Evolutionary conservation across 1,140 invertebrate species (phyloP).

Genomic region (Drosophila cardini): DNA sequence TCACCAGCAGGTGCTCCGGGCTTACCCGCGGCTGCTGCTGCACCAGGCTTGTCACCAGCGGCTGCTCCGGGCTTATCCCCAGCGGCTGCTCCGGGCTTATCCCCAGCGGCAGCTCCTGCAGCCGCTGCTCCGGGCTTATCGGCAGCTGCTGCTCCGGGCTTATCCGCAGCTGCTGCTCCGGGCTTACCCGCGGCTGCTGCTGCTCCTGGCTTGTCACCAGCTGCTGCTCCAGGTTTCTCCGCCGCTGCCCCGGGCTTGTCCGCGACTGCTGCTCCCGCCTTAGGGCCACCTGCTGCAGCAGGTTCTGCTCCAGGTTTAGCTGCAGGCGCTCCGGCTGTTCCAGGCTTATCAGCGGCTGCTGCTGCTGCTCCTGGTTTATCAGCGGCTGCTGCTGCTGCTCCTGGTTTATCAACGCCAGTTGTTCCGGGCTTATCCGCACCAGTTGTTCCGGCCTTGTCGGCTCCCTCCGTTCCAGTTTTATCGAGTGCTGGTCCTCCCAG

Average conservation of each 20-base stretch:
- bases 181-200: neutral
- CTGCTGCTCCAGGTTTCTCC: neutral
- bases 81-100: neutral
- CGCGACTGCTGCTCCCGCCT: neutral
- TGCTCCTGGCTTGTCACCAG: neutral
- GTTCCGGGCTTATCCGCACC: neutral
- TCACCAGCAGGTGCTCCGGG: neutral
- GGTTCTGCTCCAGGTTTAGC: neutral
- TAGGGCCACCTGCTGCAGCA: neutral
- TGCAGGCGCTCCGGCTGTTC: neutral
- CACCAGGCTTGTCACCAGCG: neutral
- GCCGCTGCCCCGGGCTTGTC: neutral
- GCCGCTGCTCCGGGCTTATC: neutral
- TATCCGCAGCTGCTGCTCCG: neutral
- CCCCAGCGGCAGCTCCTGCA: neutral
- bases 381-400: constrained; percentile 1
- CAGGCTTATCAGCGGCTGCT: neutral
- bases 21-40: neutral
- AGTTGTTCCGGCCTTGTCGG: neutral
- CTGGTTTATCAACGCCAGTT: neutral
- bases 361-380: neutral
- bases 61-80: neutral
- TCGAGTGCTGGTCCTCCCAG: neutral
- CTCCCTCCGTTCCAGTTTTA: neutral
- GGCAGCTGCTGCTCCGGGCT: neutral